Base-by-base conservation (phyloP, 2,888 invertebrate species). In the Mythimna ferrago region DNA sequence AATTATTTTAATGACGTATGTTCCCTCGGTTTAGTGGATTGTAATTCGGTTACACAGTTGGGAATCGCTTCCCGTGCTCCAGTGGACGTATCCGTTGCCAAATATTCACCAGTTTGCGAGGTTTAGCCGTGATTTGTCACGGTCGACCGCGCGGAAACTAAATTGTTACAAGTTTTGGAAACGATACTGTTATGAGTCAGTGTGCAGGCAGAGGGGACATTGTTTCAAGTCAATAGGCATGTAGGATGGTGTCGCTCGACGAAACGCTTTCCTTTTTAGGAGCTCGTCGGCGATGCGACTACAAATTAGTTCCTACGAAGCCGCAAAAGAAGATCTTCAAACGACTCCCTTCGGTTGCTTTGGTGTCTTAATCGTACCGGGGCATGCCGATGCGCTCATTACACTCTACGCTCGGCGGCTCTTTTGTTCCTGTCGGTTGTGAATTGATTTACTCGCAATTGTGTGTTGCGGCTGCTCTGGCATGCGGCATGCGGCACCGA, bases 1-100 rank as follows among this genome's bases (percentile, higher is more conserved):
- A 93, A 94, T 94, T 93, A 94, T 93, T 94, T 94, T 92, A 93
- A 94, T 93, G 93, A 93, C 90, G 92, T 92, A 93, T 92, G 90
- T 89, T 92, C 90, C 83, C 87, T 88, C 86, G 86, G 87, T 92
- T 93, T 91, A 92, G 89, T 91, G 87, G 90, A 91, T 90, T 92
- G 92, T 93, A 92, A 93, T 92, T 92, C 89, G 89, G 90, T 91
- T 90, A 90, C 88, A 84, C 85, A 88, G 89, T 88, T 87, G 88
- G 87, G 86, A 88, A 89, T 89, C 88, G 88, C 85, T 89, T 87
- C 87, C 85, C 87, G 83, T 86, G 77, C 86, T 81, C 73, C 81
- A 80, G 78, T 82, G 81, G 82, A 84, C 81, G 79, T 76, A 82
- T 81, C 81, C 84, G 88, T 82, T 92, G 91, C 91, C 92, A 91